Evolutionary conservation across 2,888 invertebrate species (phyloP).

Genomic region (Volucella bombylans): DNA sequence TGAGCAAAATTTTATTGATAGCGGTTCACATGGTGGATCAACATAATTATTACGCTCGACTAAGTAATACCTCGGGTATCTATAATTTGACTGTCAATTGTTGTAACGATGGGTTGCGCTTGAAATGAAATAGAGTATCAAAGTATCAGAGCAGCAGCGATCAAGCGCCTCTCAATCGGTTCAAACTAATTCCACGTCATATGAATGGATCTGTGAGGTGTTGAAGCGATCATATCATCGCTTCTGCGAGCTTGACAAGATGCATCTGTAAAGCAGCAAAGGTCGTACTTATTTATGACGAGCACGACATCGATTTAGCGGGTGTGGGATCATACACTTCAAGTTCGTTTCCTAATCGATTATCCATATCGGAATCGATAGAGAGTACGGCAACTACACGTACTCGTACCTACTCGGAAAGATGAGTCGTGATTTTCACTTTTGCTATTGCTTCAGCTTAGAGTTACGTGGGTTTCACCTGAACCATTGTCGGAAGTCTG

Average conservation of each 20-base stretch:
- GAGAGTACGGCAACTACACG: background rate
- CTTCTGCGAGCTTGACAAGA: background rate
- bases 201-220: background rate
- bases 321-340: slow-evolving; percentile 30
- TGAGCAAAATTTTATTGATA: slow-evolving; percentile 53
- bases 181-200: background rate
- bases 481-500: slow-evolving; percentile 12
- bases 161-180: background rate
- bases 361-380: background rate
- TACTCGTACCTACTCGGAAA: background rate
- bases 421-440: slow-evolving; percentile 39
- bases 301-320: background rate
- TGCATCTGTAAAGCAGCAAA: slow-evolving; percentile 27
- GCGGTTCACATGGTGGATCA: slow-evolving; percentile 43
- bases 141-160: background rate
- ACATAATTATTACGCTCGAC: slow-evolving; percentile 43
- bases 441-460: slow-evolving; percentile 2
- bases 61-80: slow-evolving; percentile 4
- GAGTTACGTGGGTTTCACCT: slow-evolving; percentile 42
- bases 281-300: slow-evolving; percentile 42
- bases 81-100: slow-evolving; percentile 22
- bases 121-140: background rate
- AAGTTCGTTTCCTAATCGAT: slow-evolving; percentile 33
- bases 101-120: no score
- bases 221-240: slow-evolving; percentile 13